Evolutionary conservation across 2,113 vertebrate species (phyloP).

Genomic region (Martes martes): DNA sequence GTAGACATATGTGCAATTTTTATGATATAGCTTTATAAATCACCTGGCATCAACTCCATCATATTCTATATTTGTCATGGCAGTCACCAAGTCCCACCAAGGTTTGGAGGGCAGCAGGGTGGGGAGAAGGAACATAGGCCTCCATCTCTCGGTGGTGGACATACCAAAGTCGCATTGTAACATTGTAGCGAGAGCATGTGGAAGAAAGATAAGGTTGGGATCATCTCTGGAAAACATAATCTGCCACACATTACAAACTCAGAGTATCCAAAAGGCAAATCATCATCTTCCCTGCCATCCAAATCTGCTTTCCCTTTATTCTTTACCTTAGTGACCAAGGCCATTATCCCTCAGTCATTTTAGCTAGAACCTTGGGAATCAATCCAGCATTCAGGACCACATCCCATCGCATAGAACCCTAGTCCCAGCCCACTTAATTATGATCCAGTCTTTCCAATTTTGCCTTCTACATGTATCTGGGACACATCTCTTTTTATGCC

Average conservation of each 20-base stretch:
- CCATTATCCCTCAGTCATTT: not conserved
- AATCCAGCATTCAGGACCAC: not conserved
- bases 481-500: not conserved
- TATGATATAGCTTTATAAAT: not conserved
- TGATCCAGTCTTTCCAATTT: not conserved
- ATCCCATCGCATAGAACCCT: not conserved
- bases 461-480: not conserved
- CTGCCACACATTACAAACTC: not conserved
- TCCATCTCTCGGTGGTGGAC: not conserved
- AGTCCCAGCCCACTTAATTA: not conserved
- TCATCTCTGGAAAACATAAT: not conserved
- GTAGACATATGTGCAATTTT: not conserved
- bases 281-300: not conserved
- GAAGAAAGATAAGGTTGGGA: not conserved
- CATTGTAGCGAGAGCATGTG: not conserved
- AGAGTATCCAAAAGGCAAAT: not conserved
- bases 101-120: not conserved
- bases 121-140: not conserved
- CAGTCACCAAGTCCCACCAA: not conserved
- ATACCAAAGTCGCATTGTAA: not conserved
- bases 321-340: not conserved
- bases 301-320: not conserved
- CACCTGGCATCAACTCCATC: not conserved
- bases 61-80: not conserved
- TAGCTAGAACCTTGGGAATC: not conserved